Evolutionary conservation across 2,113 vertebrate species (phyloP).

Genomic region (Stegostoma tigrinum): DNA sequence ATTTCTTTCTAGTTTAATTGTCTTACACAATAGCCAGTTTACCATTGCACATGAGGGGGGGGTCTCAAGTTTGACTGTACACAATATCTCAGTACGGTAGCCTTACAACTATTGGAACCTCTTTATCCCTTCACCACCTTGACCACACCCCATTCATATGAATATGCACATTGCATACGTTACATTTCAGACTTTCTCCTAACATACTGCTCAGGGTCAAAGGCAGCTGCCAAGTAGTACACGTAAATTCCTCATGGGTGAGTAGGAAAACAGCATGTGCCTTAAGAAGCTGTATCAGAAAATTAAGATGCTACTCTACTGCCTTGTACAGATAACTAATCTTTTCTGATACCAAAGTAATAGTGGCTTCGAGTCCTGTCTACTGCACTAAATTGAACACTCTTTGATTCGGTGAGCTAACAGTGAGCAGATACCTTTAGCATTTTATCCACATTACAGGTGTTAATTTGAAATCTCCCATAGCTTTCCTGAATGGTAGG

Average conservation of each 20-base stretch:
- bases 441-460: neutral
- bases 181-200: neutral
- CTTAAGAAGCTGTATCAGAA: neutral
- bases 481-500: neutral
- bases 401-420: neutral
- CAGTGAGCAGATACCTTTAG: neutral
- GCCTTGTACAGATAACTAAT: neutral
- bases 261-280: neutral
- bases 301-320: neutral
- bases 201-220: neutral
- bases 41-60: neutral
- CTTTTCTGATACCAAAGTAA: neutral
- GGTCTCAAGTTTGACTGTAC: neutral
- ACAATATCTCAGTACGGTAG: neutral
- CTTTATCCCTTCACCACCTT: neutral
- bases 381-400: neutral
- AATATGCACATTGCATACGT: neutral
- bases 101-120: neutral
- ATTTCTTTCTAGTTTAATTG: neutral
- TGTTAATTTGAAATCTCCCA: neutral
- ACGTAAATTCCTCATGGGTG: neutral
- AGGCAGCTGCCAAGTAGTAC: neutral
- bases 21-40: neutral
- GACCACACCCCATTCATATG: neutral
- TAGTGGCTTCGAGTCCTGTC: neutral